Percentiles rank a stretch among this genome's conserved stretches.
Evolutionary conservation across 2,797 vertebrate genomes (phyloP).

Genomic region (Tapirus indicus): DNA sequence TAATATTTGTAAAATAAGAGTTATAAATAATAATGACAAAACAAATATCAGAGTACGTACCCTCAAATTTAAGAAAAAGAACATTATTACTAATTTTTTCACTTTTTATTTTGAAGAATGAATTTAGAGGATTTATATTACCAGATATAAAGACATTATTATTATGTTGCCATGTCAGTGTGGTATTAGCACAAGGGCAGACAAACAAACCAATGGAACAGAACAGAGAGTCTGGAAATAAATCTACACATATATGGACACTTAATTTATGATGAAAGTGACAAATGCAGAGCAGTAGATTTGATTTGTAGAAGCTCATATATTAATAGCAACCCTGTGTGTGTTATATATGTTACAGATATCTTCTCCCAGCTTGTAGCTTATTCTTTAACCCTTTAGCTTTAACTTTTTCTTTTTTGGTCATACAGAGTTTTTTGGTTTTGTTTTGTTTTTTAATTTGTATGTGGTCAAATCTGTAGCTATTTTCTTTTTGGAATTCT

Average conservation of each 20-base stretch:
- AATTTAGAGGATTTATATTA: neutral
- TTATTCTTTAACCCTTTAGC: neutral
- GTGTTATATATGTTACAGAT: neutral
- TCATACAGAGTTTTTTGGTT: neutral
- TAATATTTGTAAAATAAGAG: constrained; percentile 38
- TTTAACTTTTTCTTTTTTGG: neutral
- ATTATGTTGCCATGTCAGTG: neutral
- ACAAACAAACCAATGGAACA: neutral
- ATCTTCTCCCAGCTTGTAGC: neutral
- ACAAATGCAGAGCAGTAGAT: neutral
- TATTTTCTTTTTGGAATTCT: neutral
- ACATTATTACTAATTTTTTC: neutral
- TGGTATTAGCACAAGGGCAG: neutral
- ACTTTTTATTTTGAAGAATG: constrained; percentile 43
- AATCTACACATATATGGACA: neutral
- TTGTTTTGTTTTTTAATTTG: neutral
- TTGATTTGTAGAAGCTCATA: neutral
- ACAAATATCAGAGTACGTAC: neutral
- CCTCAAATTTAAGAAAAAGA: neutral
- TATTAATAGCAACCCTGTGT: neutral
- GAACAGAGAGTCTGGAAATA: constrained; percentile 28
- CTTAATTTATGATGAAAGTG: neutral
- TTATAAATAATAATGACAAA: neutral
- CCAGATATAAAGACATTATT: neutral
- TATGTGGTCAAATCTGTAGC: neutral